phyloP scores from a whole-genome alignment of 2,113 vertebrate species.

The Pseudorectes ferrugineus region DNA sequence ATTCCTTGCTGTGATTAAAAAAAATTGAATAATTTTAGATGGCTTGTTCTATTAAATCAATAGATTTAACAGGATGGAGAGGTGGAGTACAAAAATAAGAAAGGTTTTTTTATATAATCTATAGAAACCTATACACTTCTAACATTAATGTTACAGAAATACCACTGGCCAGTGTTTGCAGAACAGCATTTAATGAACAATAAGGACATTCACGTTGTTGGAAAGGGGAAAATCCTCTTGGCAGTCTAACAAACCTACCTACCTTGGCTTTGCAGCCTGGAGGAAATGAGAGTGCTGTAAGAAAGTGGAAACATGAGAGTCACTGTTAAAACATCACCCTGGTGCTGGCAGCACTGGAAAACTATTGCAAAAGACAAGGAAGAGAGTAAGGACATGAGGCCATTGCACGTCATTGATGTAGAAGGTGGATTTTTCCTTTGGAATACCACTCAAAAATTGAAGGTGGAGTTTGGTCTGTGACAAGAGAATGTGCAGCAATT shows the following conservation, averaged over 20 bases:
- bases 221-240: not conserved
- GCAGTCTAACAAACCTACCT: not conserved
- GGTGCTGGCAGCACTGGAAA: not conserved
- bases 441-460: not conserved
- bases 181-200: not conserved
- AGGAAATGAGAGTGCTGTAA: not conserved
- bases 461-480: not conserved
- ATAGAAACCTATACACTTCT: not conserved
- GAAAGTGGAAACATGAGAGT: not conserved
- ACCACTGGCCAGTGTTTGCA: not conserved
- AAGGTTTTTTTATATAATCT: not conserved
- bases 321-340: not conserved
- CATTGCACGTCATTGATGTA: accelerated
- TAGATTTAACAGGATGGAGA: not conserved
- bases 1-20: not conserved
- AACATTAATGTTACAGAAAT: not conserved
- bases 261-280: not conserved
- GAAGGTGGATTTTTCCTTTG: not conserved
- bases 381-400: not conserved
- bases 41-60: not conserved
- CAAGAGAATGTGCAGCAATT: not conserved
- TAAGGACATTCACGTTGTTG: not conserved
- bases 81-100: not conserved
- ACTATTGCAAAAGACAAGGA: not conserved
- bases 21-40: not conserved